Base-by-base conservation (phyloP, 35 echinoderm and acorn worm species). In the Acanthaster planci region DNA sequence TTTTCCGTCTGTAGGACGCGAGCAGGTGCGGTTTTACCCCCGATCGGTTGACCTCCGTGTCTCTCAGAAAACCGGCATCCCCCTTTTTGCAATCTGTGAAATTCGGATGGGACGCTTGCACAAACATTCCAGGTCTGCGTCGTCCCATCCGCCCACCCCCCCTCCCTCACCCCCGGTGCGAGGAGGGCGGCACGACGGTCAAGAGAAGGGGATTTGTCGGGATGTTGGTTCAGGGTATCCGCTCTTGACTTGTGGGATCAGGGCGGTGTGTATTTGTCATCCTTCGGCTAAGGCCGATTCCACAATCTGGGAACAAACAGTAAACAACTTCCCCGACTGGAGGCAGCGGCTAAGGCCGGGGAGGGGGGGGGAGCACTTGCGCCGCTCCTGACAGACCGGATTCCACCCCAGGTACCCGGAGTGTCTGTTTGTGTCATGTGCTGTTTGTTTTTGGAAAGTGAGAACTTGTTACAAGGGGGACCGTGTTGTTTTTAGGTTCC, bases 381-480 rank as follows among this genome's bases (percentile, higher is more conserved):
- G 26, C 23, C 26, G 2, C 14, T 72, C 34, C 10, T 72, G 64
- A 72, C 64, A 72, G 64, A 72, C 26, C 8, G 23, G 64, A 72
- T 72, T 30, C 34, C 34, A 12, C n/a, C n/a, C n/a, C n/a, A n/a
- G n/a, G 23, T 14, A 10, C 64, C 8, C 23, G 64, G 64, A 72
- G 64, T 72, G 64, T 72, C 64, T 72, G 26, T 35, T 72, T 31
- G 64, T 34, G 22, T 72, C 26, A 72, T 30, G 34, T 34, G 64
- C 7, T 72, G 64, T 72, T 72, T 72, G 64, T 72, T 72, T n/a
- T 72, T 72, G 64, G 64, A 72, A 34, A 72, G 64, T 21, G 64
- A 72, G 64, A 72, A 72, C 64, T 72, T 29, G 64, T 35, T 72
- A 72, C 64, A 72, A 72, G 64, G 30, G 42, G 42, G 42, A 47